Evolutionary conservation across 2,888 invertebrate genomes (phyloP).

Genomic region (Lymantria monacha): DNA sequence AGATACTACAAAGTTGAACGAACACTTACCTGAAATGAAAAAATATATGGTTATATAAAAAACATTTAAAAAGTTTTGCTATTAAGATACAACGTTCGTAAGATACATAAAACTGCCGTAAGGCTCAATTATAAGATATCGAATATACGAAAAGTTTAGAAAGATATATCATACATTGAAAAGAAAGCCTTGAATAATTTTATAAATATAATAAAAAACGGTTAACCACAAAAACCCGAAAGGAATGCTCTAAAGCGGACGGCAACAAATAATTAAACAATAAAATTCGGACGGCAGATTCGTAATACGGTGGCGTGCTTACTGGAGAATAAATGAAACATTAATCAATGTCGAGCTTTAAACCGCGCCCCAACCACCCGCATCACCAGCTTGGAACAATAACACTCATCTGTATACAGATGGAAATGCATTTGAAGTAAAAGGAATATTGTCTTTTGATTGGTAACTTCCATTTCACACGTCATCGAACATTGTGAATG

Average conservation of each 20-base stretch:
- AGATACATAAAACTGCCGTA: slow-evolving; percentile 2
- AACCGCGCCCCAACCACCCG: slow-evolving; percentile 46
- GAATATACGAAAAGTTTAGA: neutral
- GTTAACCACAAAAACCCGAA: slow-evolving; percentile 7
- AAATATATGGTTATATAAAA: slow-evolving; percentile 16
- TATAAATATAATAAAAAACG: slow-evolving; percentile 8
- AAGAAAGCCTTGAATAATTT: neutral
- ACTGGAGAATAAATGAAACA: slow-evolving; percentile 70
- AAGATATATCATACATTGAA: neutral
- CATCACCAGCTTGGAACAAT: slow-evolving; percentile 48
- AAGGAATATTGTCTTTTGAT: slow-evolving; percentile 34
- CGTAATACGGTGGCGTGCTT: slow-evolving; percentile 48
- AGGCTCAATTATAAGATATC: slow-evolving; percentile 1
- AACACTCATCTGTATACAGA: slow-evolving; percentile 36
- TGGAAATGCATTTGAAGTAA: slow-evolving; percentile 35
- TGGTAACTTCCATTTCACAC: slow-evolving; percentile 28
- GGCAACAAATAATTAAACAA: slow-evolving; percentile 37
- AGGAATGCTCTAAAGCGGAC: slow-evolving; percentile 14
- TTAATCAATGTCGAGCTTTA: slow-evolving; percentile 72
- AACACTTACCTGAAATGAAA: slow-evolving; percentile 31
- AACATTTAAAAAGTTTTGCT: slow-evolving; percentile 9
- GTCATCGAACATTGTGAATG: slow-evolving; percentile 22
- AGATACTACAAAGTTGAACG: neutral
- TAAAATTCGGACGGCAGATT: slow-evolving; percentile 55
- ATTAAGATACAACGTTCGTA: slow-evolving; percentile 4